phyloP scores from a whole-genome alignment of 2,888 invertebrate genomes.

The Tortrix viridana region DNA sequence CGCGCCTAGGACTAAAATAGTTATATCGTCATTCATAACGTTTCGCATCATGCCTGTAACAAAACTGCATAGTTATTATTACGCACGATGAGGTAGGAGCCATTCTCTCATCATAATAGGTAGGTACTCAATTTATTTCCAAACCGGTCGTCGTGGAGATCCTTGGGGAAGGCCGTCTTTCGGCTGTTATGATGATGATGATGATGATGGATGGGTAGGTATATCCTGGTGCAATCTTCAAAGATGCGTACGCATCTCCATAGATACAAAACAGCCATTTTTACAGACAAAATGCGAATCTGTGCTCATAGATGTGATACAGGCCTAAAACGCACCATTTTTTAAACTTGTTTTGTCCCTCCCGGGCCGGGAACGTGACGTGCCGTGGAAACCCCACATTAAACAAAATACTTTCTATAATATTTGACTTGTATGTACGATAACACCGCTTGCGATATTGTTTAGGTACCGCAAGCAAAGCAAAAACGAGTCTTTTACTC shows the following conservation, averaged over 20 bases:
- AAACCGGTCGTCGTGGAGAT: too few relatives aligned
- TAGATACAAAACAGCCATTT: too few relatives aligned
- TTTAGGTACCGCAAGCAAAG: constrained; percentile 22
- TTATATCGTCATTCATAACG: neutral
- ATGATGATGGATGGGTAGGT: too few relatives aligned
- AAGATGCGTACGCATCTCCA: too few relatives aligned
- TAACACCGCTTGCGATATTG: constrained; percentile 8
- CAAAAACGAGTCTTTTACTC: constrained; percentile 1
- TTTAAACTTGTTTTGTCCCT: neutral
- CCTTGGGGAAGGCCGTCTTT: too few relatives aligned
- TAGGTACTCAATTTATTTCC: too few relatives aligned
- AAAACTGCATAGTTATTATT: constrained; percentile 5
- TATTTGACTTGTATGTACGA: constrained; percentile 2
- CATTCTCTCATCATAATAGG: neutral
- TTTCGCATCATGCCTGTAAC: neutral
- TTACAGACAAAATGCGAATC: too few relatives aligned
- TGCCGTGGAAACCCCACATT: constrained; percentile 20
- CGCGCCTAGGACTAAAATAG: neutral
- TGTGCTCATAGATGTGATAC: too few relatives aligned
- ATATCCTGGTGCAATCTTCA: too few relatives aligned
- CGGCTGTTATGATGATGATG: too few relatives aligned
- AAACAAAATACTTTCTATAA: constrained; percentile 12
- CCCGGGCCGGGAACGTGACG: constrained; percentile 2
- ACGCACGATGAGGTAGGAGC: neutral
- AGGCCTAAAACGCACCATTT: neutral